Evolutionary conservation across 2,888 invertebrate species (phyloP).

Genomic region (Agrotis ipsilon): DNA sequence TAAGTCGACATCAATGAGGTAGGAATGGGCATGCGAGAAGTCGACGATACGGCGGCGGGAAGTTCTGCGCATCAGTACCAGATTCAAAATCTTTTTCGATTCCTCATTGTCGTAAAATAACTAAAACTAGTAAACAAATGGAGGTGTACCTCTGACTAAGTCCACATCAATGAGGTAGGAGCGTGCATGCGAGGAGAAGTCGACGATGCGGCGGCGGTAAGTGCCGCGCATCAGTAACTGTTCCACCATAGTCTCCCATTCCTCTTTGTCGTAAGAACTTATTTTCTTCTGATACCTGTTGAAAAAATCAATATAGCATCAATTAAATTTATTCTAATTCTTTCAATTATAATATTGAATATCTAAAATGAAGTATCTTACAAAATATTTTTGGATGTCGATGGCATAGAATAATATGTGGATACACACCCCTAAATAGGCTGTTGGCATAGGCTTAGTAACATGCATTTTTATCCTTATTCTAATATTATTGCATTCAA

Average conservation of each 20-base stretch:
- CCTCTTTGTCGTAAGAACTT: constrained; percentile 98
- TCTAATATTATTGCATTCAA: not conserved
- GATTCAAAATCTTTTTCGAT: constrained; percentile 98
- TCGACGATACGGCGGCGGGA: constrained; percentile 94
- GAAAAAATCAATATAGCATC: not conserved
- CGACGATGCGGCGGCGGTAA: constrained; percentile 93
- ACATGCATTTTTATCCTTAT: not conserved
- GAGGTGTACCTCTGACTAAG: constrained; percentile 95
- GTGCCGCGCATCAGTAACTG: constrained; percentile 91
- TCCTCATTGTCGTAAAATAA: constrained; percentile 96
- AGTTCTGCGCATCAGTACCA: constrained; percentile 89
- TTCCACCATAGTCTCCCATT: constrained; percentile 99
- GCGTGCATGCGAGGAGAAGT: constrained; percentile 96
- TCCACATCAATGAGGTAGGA: constrained; percentile 99
- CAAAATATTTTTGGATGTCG: too few relatives aligned
- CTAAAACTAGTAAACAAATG: too few relatives aligned
- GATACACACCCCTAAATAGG: too few relatives aligned
- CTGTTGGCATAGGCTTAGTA: not conserved
- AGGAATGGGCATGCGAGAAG: constrained; percentile 96
- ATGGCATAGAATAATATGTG: too few relatives aligned
- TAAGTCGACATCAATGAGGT: constrained; percentile 98
- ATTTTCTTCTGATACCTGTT: constrained; percentile 98
- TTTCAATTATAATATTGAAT: too few relatives aligned
- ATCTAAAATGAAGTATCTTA: too few relatives aligned
- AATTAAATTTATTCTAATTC: not conserved